phyloP scores from a whole-genome alignment of 2,113 vertebrate genomes.

The Catagonus wagneri region DNA sequence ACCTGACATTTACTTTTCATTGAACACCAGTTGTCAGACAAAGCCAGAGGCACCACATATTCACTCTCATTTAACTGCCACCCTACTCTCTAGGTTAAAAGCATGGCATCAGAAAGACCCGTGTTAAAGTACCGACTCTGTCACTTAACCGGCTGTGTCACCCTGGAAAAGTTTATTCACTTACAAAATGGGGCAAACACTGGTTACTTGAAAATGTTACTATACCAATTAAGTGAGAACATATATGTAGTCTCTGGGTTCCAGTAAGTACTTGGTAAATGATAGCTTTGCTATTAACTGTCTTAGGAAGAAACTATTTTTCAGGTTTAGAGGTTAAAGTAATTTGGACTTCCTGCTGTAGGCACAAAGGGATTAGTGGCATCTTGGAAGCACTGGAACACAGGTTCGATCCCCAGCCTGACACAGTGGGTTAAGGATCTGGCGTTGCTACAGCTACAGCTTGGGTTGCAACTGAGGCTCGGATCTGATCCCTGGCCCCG shows the following conservation, averaged over 20 bases:
- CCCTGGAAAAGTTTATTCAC: constrained; percentile 24
- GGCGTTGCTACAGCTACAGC: too few relatives aligned
- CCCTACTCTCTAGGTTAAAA: constrained; percentile 44
- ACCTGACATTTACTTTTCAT: constrained; percentile 50
- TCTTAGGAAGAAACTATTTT: background rate
- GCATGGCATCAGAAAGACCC: background rate
- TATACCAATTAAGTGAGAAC: background rate
- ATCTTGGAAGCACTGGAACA: too few relatives aligned
- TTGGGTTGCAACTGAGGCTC: too few relatives aligned
- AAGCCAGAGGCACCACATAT: background rate
- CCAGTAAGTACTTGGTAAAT: background rate
- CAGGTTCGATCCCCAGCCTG: too few relatives aligned
- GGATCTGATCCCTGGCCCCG: too few relatives aligned
- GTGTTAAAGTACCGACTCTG: background rate
- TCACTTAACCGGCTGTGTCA: constrained; percentile 4
- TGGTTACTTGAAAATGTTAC: constrained; percentile 38
- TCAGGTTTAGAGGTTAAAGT: background rate
- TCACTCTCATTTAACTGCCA: background rate
- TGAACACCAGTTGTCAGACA: constrained; percentile 35
- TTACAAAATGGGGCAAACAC: background rate
- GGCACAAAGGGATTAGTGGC: too few relatives aligned
- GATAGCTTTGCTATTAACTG: background rate
- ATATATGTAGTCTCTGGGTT: background rate
- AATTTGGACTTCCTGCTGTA: too few relatives aligned
- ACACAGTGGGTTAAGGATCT: too few relatives aligned